These are phyloP conservation scores for Diplolepis rosae DNA, from an alignment of 2,888 invertebrate species.

Conservation along the genomic window DNA sequence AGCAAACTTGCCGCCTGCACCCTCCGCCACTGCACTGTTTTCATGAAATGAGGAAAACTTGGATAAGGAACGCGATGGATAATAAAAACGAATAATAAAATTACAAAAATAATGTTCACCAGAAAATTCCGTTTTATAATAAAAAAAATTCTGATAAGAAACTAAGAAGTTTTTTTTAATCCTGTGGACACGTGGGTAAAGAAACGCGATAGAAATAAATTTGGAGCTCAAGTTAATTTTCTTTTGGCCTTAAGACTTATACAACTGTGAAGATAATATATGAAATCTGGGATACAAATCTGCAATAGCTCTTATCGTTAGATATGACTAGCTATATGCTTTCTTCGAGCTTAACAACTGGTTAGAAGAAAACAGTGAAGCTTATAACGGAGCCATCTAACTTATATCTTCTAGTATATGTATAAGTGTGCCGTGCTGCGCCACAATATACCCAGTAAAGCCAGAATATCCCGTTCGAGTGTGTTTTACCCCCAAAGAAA, in stretches of 20 bases:
- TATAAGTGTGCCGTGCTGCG: slow-evolving; percentile 38
- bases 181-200: too few relatives aligned
- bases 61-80: too few relatives aligned
- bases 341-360: slow-evolving; percentile 49
- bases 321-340: slow-evolving; percentile 50
- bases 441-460: slow-evolving; percentile 35
- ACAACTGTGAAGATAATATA: not conserved
- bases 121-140: too few relatives aligned
- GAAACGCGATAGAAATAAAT: too few relatives aligned
- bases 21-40: too few relatives aligned
- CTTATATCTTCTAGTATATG: slow-evolving; percentile 33
- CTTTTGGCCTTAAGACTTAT: not conserved
- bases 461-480: slow-evolving; percentile 48
- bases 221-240: too few relatives aligned
- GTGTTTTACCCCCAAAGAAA: slow-evolving; percentile 48
- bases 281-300: not conserved
- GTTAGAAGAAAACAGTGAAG: slow-evolving; percentile 50
- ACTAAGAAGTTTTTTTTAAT: too few relatives aligned
- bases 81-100: too few relatives aligned
- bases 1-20: too few relatives aligned
- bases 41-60: too few relatives aligned
- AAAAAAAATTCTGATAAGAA: too few relatives aligned
- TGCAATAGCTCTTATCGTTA: slow-evolving; percentile 30
- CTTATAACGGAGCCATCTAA: slow-evolving; percentile 49
- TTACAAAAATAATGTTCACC: too few relatives aligned